These are phyloP conservation scores for Diploptera punctata DNA, from an alignment of 2,888 invertebrate species.

Conservation along the genomic window DNA sequence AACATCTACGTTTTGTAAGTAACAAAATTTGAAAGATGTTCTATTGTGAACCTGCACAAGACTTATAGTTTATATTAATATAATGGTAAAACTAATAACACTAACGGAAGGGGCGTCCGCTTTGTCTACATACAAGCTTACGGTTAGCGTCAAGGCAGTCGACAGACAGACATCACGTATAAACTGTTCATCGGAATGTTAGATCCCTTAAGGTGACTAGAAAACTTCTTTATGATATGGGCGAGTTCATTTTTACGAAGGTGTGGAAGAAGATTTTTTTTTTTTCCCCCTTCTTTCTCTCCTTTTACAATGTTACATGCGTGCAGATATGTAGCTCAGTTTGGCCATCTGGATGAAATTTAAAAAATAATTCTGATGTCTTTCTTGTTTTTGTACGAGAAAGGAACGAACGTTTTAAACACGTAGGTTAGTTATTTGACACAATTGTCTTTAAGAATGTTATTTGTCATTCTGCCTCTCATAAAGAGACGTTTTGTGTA, in stretches of 20 bases:
- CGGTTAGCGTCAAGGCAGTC: background rate
- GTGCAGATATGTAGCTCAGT: background rate
- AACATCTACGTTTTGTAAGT: no score
- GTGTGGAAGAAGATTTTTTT: background rate
- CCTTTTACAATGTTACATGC: background rate
- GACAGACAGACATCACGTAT: background rate
- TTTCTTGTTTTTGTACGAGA: background rate
- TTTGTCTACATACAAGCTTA: background rate
- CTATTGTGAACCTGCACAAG: no score
- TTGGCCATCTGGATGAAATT: conserved; percentile 10
- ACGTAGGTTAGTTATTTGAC: background rate
- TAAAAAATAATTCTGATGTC: background rate
- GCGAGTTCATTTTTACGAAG: background rate
- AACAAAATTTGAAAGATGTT: no score
- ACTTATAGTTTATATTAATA: no score
- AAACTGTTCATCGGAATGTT: background rate
- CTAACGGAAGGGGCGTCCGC: background rate
- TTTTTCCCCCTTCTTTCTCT: background rate
- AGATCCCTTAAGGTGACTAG: conserved; percentile 8
- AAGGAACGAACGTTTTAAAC: background rate
- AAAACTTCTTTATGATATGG: conserved; percentile 9
- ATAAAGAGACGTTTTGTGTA: background rate
- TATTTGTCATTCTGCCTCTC: background rate
- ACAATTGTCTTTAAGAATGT: background rate
- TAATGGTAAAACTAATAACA: background rate